A percentile compares a stretch with the other conserved stretches of the same genome.
phyloP scores from a whole-genome alignment of 2,888 invertebrate genomes.

The Hirtodrosophila trivittata region DNA sequence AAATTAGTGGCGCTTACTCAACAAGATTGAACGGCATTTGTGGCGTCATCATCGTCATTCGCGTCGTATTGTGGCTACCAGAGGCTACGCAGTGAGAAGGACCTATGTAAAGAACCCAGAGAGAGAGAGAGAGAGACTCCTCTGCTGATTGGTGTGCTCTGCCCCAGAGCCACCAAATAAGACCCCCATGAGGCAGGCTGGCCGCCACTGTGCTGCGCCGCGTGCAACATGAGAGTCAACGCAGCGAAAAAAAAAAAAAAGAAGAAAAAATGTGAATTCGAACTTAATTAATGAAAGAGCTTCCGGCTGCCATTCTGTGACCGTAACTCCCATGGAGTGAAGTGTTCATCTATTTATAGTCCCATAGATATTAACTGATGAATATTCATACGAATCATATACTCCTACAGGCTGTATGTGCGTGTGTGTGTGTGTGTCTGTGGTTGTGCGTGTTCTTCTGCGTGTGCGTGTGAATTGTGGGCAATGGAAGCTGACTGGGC shows the following conservation, averaged over 20 bases:
- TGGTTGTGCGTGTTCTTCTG: constrained; percentile 3
- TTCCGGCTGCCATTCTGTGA: constrained; percentile 27
- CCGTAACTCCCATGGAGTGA: neutral
- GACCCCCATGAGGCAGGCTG: neutral
- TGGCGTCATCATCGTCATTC: constrained; percentile 60
- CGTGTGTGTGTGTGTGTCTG: constrained; percentile 19
- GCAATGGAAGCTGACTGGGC: constrained; percentile 48
- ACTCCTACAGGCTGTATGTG: constrained; percentile 1
- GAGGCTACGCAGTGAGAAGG: neutral
- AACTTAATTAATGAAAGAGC: constrained; percentile 72
- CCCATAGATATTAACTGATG: constrained; percentile 57
- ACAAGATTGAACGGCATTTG: constrained; percentile 72
- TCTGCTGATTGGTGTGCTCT: neutral
- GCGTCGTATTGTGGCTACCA: constrained; percentile 3
- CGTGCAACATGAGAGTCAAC: constrained; percentile 24
- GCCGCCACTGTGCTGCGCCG: constrained; percentile 7
- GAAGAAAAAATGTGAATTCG: constrained; percentile 26
- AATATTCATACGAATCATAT: constrained; percentile 58
- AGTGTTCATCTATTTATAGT: constrained; percentile 53
- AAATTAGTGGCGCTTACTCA: constrained; percentile 77
- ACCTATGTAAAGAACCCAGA: neutral
- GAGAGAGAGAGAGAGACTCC: too few relatives aligned
- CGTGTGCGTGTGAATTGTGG: neutral
- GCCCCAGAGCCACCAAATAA: neutral
- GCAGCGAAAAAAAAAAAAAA: constrained; percentile 15